Conservation (phyloP, 1,140 invertebrate species). For the Panulirus ornatus region DNA sequence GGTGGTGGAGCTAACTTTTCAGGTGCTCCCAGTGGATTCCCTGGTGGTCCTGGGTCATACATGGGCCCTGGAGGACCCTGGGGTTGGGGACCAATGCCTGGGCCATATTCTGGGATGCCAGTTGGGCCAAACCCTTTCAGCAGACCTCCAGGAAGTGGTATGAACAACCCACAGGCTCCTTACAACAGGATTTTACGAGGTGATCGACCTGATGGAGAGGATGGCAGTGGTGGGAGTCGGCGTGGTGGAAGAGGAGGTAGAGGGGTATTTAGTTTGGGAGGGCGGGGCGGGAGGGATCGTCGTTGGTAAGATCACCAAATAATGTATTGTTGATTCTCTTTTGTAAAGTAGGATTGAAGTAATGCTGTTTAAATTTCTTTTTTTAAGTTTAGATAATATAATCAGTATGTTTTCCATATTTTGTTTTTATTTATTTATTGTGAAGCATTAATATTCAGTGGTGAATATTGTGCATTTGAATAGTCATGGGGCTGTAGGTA, state of each 20-base stretch:
- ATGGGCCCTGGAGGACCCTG: constrained; percentile 42
- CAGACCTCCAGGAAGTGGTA: constrained; percentile 25
- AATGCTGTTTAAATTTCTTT: background rate
- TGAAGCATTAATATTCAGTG: background rate
- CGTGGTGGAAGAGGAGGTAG: constrained; percentile 35
- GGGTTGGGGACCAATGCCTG: constrained; percentile 45
- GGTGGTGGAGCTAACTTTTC: constrained; percentile 8
- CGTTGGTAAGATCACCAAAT: constrained; percentile 33
- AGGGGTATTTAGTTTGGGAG: constrained; percentile 8
- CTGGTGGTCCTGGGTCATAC: constrained; percentile 40
- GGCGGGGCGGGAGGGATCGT: constrained; percentile 36
- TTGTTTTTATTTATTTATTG: background rate
- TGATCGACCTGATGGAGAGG: background rate
- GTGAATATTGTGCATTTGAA: background rate
- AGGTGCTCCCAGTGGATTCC: constrained; percentile 24
- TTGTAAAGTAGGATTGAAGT: background rate
- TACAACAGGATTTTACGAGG: constrained; percentile 34
- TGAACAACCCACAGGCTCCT: constrained; percentile 25
- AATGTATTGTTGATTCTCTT: background rate
- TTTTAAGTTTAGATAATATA: background rate
- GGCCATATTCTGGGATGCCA: constrained; percentile 48
- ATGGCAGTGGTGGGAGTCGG: background rate
- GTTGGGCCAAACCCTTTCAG: constrained; percentile 41
- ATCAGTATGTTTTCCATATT: background rate
- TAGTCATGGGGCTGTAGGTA: background rate